Evolutionary conservation across 2,797 vertebrate species (phyloP).

Genomic region (Sarcophilus harrisii): DNA sequence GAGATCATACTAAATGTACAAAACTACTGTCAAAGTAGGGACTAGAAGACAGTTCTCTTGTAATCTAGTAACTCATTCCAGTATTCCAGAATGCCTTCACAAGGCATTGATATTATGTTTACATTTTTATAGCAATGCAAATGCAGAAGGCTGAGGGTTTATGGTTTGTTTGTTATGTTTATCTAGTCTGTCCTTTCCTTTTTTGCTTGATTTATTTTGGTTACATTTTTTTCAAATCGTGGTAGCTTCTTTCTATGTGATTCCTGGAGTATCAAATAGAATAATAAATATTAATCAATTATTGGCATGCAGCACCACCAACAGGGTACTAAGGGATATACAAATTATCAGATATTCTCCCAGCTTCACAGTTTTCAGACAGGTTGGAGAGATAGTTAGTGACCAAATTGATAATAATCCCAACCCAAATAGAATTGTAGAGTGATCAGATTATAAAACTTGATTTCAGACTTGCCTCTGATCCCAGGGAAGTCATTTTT

Average conservation of each 20-base stretch:
- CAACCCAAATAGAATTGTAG: background rate
- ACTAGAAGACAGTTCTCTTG: background rate
- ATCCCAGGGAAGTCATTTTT: background rate
- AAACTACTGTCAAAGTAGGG: background rate
- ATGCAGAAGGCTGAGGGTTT: background rate
- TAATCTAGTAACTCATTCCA: background rate
- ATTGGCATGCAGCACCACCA: background rate
- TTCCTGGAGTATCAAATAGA: background rate
- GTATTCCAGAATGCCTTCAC: background rate
- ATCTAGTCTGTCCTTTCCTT: background rate
- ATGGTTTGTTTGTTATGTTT: background rate
- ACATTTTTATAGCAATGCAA: background rate
- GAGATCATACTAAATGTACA: background rate
- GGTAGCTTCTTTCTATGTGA: background rate
- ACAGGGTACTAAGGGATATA: background rate
- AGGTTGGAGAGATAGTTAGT: background rate
- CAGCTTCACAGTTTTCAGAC: background rate
- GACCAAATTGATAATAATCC: background rate
- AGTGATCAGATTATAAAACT: background rate
- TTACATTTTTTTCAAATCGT: background rate
- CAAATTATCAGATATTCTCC: background rate
- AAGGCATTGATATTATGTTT: background rate
- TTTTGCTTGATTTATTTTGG: background rate
- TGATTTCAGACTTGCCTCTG: background rate
- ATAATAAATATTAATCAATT: background rate